Percentiles rank a stretch among this genome's conserved stretches.
phyloP scores from a whole-genome alignment of 2,113 vertebrate species.

The Oncorhynchus gorbuscha region DNA sequence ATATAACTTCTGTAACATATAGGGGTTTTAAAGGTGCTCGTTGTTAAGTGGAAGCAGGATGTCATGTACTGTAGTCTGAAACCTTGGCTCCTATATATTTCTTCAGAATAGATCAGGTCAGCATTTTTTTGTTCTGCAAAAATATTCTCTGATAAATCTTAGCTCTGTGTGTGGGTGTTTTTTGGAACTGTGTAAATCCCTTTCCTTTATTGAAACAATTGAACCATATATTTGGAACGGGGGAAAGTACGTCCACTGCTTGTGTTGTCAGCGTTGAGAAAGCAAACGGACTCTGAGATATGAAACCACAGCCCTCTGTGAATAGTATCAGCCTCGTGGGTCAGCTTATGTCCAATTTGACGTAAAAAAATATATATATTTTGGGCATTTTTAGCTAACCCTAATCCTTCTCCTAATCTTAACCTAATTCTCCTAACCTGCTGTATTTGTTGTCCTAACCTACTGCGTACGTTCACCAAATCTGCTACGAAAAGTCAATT shows the following conservation, averaged over 20 bases:
- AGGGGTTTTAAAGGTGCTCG: no score
- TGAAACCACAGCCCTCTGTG: background rate
- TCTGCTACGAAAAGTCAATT: no score
- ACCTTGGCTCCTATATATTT: background rate
- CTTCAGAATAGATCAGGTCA: background rate
- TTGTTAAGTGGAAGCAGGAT: no score
- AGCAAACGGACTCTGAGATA: background rate
- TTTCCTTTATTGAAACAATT: background rate
- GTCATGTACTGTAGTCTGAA: background rate
- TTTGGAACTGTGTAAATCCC: background rate
- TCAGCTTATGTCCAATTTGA: no score
- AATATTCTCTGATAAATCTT: background rate
- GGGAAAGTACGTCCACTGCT: background rate
- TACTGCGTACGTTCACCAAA: no score
- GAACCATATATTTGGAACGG: background rate
- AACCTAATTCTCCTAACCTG: no score
- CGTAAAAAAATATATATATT: no score
- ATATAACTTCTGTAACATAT: no score
- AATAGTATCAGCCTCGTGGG: background rate
- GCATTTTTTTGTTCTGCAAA: background rate
- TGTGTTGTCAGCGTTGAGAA: slow-evolving; percentile 4
- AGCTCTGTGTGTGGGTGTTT: background rate
- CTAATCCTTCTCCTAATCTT: no score
- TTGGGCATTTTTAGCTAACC: no score
- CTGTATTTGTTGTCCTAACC: no score